Conservation (phyloP, 2,797 vertebrate genomes). For the Pyrocephalus nanus region DNA sequence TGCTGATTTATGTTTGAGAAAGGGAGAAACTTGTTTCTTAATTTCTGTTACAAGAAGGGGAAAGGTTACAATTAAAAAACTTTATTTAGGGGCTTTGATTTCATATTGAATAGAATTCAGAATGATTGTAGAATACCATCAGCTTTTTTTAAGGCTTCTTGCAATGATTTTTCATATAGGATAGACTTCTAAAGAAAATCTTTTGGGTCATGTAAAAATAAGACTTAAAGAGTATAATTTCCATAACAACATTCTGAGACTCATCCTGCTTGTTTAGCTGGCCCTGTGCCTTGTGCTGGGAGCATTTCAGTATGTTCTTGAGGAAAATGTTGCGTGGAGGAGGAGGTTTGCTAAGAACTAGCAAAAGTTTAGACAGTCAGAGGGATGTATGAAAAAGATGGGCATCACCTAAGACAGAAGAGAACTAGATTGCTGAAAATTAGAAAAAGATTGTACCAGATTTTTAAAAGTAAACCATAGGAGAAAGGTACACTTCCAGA, state of each 20-base stretch:
- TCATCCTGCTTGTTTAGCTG: constrained; percentile 43
- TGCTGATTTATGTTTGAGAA: neutral
- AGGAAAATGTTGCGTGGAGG: constrained; percentile 44
- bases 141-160: constrained; percentile 1
- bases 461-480: neutral
- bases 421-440: neutral
- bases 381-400: neutral
- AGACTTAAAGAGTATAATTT: constrained; percentile 48
- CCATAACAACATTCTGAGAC: constrained; percentile 47
- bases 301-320: constrained; percentile 55
- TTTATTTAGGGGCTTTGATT: constrained; percentile 5
- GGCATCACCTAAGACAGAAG: constrained; percentile 21
- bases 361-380: constrained; percentile 19
- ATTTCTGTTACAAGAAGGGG: neutral
- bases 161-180: neutral
- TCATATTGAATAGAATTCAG: neutral
- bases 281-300: constrained; percentile 41
- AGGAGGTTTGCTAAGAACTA: constrained; percentile 46
- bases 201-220: constrained; percentile 61
- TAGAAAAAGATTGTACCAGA: neutral
- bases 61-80: neutral
- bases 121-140: constrained; percentile 18
- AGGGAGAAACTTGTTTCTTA: neutral
- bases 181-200: constrained; percentile 12
- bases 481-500: neutral